Conservation (phyloP, 2,888 invertebrate genomes). For the Dryomyza anilis region DNA sequence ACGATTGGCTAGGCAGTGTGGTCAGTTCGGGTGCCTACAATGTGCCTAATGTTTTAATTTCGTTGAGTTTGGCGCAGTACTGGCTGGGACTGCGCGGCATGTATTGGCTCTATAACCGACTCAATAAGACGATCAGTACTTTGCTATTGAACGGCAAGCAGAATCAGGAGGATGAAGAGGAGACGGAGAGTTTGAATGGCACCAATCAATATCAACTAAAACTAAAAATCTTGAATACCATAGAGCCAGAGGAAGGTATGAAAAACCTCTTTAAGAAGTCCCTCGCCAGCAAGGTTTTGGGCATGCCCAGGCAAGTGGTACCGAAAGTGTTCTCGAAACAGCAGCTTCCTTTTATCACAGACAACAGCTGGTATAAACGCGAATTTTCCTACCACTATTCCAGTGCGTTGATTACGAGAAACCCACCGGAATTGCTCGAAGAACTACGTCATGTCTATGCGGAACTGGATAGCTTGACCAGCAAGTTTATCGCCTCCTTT, state of each 20-base stretch:
- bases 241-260: too few species aligned
- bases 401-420: too few species aligned
- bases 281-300: not conserved
- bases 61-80: slow-evolving; percentile 34
- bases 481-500: slow-evolving; percentile 25
- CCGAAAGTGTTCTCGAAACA: slow-evolving; percentile 33
- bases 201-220: not conserved
- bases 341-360: slow-evolving; percentile 1
- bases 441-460: slow-evolving; percentile 25
- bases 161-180: not conserved
- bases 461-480: slow-evolving; percentile 30
- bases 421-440: too few species aligned
- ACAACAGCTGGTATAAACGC: too few species aligned
- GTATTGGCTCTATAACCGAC: not conserved
- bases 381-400: too few species aligned
- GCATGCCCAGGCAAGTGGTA: too few species aligned
- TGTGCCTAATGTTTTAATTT: slow-evolving; percentile 34
- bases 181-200: too few species aligned
- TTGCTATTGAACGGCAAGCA: not conserved
- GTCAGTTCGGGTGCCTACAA: slow-evolving; percentile 27
- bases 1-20: not conserved
- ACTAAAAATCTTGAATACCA: too few species aligned
- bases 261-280: too few species aligned
- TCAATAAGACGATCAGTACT: not conserved
- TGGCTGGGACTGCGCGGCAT: slow-evolving; percentile 33